These are phyloP conservation scores for Rhabdornis inornatus DNA, from an alignment of 2,113 vertebrate genomes.

Conservation along the genomic window DNA sequence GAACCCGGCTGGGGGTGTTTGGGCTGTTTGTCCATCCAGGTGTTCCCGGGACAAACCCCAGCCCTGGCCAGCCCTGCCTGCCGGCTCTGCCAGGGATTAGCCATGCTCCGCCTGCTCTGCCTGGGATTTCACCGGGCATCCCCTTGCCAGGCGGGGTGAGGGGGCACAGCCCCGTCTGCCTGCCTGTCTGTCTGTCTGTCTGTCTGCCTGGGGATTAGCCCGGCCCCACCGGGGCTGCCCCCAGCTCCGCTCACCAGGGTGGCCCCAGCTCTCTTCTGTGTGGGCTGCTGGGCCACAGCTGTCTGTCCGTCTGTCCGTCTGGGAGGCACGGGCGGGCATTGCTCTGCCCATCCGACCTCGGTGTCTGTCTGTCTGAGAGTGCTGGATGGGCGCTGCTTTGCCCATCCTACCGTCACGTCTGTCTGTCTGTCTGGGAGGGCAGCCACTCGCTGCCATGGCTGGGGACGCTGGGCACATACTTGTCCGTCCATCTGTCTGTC, in stretches of 20 bases:
- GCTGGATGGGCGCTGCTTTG: not conserved
- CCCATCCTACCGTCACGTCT: not conserved
- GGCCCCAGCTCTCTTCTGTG: not conserved
- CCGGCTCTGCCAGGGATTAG: not conserved
- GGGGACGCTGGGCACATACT: too few relatives aligned
- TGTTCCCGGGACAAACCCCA: not conserved
- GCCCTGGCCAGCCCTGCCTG: not conserved
- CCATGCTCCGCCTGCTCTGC: not conserved
- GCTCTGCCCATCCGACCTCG: not conserved
- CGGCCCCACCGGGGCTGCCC: not conserved
- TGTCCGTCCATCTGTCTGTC: not conserved
- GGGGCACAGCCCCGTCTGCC: not conserved
- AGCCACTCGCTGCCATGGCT: not conserved
- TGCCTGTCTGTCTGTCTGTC: not conserved
- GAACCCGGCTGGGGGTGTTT: fast-evolving
- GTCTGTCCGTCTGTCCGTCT: not conserved
- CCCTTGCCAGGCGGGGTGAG: not conserved
- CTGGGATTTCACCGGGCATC: not conserved
- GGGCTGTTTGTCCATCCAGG: not conserved
- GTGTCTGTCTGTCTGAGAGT: not conserved
- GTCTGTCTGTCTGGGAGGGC: not conserved
- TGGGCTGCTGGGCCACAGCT: not conserved
- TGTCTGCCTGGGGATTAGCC: constrained; percentile 10
- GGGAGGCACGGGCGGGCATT: not conserved
- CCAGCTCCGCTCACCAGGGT: not conserved